Conservation (phyloP, 2,888 invertebrate species). For the Drosophila eohydei region DNA sequence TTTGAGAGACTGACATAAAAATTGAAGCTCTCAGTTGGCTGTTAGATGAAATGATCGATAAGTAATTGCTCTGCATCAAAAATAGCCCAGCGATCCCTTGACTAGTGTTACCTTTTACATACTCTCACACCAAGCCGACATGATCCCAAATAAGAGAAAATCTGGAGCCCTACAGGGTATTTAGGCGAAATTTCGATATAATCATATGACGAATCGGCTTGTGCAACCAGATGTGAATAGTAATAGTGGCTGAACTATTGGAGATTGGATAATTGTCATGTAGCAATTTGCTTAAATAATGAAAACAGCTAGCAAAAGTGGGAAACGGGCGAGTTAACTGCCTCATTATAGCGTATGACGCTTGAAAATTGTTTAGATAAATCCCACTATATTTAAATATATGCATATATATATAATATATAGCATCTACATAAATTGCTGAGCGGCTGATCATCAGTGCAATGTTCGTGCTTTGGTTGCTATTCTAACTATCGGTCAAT, state of each 20-base stretch:
- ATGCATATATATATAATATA: background rate
- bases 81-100: background rate
- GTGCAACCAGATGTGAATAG: background rate
- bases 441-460: background rate
- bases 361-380: background rate
- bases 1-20: background rate
- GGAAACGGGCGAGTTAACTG: background rate
- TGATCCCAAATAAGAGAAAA: background rate
- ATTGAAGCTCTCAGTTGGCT: background rate
- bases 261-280: slow-evolving; percentile 2
- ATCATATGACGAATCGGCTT: background rate
- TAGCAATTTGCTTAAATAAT: slow-evolving; percentile 7
- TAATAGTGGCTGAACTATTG: background rate
- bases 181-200: background rate
- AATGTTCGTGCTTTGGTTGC: slow-evolving; percentile 3
- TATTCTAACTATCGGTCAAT: slow-evolving; percentile 55
- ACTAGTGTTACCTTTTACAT: background rate
- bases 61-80: too few relatives aligned
- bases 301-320: background rate
- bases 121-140: background rate
- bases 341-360: slow-evolving; percentile 14
- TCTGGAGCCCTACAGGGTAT: slow-evolving; percentile 3
- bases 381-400: background rate
- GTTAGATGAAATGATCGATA: too few relatives aligned
- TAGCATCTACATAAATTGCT: slow-evolving; percentile 1